A percentile compares a stretch with the other conserved stretches of the same genome.
Conservation (phyloP, 2,888 invertebrate species). For the Chirona hameri region DNA sequence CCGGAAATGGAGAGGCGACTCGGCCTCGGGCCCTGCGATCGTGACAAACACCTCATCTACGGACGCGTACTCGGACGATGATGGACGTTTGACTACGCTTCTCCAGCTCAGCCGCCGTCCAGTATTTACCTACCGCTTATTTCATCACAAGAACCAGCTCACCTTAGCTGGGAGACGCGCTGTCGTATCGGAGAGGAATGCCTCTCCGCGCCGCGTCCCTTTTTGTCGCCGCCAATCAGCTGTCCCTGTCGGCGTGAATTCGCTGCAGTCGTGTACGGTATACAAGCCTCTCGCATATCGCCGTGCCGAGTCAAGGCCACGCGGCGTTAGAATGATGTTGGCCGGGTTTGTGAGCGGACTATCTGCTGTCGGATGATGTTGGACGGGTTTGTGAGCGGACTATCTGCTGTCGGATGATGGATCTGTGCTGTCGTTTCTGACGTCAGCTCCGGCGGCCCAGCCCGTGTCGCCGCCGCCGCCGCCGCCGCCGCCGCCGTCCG, state of each 20-base stretch:
- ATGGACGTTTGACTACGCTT: neutral
- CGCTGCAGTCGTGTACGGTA: neutral
- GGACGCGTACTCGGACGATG: neutral
- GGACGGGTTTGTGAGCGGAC: too few species aligned
- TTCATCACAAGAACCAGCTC: neutral
- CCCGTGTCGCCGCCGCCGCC: too few species aligned
- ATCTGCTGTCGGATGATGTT: too few species aligned
- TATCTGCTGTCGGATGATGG: too few species aligned
- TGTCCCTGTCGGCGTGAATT: neutral
- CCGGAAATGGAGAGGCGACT: neutral
- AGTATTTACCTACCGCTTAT: neutral
- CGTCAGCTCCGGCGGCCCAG: too few species aligned
- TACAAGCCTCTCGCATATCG: neutral
- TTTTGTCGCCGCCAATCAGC: neutral
- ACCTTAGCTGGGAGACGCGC: neutral
- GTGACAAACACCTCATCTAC: neutral
- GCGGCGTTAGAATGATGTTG: neutral
- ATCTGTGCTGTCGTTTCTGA: too few species aligned
- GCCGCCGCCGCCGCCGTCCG: too few species aligned
- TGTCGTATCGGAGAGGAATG: neutral
- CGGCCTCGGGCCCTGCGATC: neutral
- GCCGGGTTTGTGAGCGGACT: too few species aligned
- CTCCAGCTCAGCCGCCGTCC: too few species aligned
- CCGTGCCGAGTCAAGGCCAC: neutral
- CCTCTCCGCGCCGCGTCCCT: neutral